Evolutionary conservation across 2,113 vertebrate genomes (phyloP), one percentile per base, ranked within the genome.

Genomic region (Ahaetulla prasina): DNA sequence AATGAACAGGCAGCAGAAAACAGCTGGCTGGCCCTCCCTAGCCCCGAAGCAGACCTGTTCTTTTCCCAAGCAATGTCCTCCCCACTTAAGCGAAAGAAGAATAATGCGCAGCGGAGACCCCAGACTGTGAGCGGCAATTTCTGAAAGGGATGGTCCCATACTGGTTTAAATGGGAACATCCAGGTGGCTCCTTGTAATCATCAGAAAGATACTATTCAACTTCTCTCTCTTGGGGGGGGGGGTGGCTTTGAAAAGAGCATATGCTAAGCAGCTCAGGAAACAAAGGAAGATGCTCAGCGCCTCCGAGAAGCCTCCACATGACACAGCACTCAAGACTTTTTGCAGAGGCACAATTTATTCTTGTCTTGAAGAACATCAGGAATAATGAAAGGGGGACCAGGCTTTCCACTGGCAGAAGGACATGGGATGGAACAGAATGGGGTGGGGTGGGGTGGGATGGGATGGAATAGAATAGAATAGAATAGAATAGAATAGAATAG

Each of bases 111-210:
- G 96, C 95, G 94, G 25, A 93, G 94, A 94, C 94, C 95, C 92
- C 96, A 94, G 95, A 93, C 93, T 74, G 94, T 94, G 95, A 95
- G 96, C 95, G 94, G 95, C 89, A 94, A 96, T 93, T 94, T 95
- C 94, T 90, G 94, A 95, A 96, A 95, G 94, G 95, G 95, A 96
- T 93, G 89, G 95, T 90, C 94, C 0, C 92, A 93, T 91, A 18
- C 93, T 92, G 0, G 95, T 95, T 95, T 94, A 96, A 96, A 96
- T 89, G 53, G 94, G 94, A 95, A 84, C 96, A 95, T 96, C 95
- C 95, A 95, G 93, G 95, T 94, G 93, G 90, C 94, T 54, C 25
- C 2, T 54, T 3, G 90, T 53, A 91, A 91, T 91, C 90, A 91
- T n/a, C 16, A 5, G 47, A 84, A 57, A 47, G 45, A 85, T 16